Evolutionary conservation across 1,140 invertebrate genomes (phyloP).

Genomic region (Colletes gigas): DNA sequence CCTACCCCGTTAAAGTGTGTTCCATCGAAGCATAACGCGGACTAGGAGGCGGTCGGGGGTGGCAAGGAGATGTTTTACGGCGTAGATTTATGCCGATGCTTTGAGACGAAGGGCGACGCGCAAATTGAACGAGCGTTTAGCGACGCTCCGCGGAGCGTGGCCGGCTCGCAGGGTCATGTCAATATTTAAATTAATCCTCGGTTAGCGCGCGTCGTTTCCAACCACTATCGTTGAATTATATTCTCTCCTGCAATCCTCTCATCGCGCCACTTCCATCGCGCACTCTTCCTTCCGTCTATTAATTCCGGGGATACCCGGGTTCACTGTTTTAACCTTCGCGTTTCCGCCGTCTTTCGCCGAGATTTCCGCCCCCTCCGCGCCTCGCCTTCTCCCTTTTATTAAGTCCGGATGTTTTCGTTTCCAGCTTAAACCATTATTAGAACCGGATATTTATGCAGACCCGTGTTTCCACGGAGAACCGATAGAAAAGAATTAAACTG

Average conservation of each 20-base stretch:
- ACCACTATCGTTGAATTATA: slow-evolving; percentile 47
- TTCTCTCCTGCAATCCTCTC: slow-evolving; percentile 18
- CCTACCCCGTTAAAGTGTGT: not conserved
- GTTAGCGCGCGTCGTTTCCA: slow-evolving; percentile 18
- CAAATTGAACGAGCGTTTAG: slow-evolving; percentile 65
- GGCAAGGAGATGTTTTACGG: slow-evolving; percentile 50
- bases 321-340: not conserved
- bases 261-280: not conserved
- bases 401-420: too few species aligned
- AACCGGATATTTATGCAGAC: too few species aligned
- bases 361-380: too few species aligned
- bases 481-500: too few species aligned
- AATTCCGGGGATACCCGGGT: slow-evolving; percentile 1
- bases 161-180: slow-evolving; percentile 63
- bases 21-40: slow-evolving; percentile 12
- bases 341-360: too few species aligned
- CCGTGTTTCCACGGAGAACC: too few species aligned
- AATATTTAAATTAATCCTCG: slow-evolving; percentile 67
- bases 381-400: too few species aligned
- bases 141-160: slow-evolving; percentile 61
- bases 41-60: slow-evolving; percentile 6
- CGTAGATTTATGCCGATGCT: slow-evolving; percentile 59
- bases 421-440: too few species aligned
- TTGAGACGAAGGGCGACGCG: slow-evolving; percentile 57
- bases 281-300: slow-evolving; percentile 3